Evolutionary conservation across 2,113 vertebrate species (phyloP).

Genomic region (Gasterosteus aculeatus): DNA sequence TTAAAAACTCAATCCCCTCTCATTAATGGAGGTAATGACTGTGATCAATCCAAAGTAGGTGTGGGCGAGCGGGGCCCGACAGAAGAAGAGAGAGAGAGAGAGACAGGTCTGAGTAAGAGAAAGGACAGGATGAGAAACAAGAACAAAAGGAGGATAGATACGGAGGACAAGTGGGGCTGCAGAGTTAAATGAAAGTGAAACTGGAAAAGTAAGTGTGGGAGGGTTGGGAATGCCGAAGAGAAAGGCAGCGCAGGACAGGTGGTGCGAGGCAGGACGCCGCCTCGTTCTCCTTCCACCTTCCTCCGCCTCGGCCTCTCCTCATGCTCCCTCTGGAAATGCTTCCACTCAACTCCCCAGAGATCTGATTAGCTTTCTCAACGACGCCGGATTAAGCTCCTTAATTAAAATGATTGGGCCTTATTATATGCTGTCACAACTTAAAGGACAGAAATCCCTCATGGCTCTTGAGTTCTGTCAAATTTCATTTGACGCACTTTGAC

Average conservation of each 20-base stretch:
- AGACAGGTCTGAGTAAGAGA: constrained; percentile 44
- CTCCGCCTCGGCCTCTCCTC: constrained; percentile 17
- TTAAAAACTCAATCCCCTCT: constrained; percentile 79
- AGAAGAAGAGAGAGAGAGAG: constrained; percentile 30
- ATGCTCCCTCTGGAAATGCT: constrained; percentile 61
- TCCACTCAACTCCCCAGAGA: constrained; percentile 74
- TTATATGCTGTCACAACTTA: constrained; percentile 74
- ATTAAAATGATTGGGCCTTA: constrained; percentile 81
- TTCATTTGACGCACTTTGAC: constrained; percentile 21
- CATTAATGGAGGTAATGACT: constrained; percentile 82
- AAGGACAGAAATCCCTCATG: constrained; percentile 76
- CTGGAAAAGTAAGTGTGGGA: constrained; percentile 24
- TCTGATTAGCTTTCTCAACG: constrained; percentile 73
- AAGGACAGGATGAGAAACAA: background rate
- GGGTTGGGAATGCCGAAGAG: constrained; percentile 30
- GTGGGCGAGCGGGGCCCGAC: constrained; percentile 41
- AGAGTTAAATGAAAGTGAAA: constrained; percentile 57
- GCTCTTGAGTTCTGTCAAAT: constrained; percentile 71
- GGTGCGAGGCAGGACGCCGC: constrained; percentile 22
- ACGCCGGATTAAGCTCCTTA: constrained; percentile 79
- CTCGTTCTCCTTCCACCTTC: constrained; percentile 20
- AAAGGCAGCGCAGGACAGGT: constrained; percentile 23
- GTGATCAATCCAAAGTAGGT: constrained; percentile 80
- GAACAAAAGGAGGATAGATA: constrained; percentile 29
- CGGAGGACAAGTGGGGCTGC: background rate